Evolutionary conservation across 2,113 vertebrate genomes (phyloP).

Genomic region (Philantomba maxwellii): DNA sequence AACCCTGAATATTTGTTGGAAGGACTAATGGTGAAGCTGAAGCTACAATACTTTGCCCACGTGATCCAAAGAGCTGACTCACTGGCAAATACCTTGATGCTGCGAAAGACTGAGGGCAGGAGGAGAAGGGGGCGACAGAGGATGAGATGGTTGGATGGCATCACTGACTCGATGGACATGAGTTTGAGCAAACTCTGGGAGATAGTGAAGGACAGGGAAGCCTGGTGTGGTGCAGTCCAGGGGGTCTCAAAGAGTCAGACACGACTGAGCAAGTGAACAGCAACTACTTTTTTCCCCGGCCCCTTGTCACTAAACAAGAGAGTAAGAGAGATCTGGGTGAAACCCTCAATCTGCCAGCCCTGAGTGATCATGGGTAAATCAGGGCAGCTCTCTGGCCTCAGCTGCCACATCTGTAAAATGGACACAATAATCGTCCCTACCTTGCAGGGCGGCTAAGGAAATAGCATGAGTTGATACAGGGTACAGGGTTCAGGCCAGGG

Average conservation of each 20-base stretch:
- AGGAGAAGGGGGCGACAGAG: neutral
- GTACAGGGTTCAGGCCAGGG: neutral
- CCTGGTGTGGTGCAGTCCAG: neutral
- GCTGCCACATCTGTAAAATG: neutral
- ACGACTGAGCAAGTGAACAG: neutral
- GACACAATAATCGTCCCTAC: neutral
- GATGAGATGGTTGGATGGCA: neutral
- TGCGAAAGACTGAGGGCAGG: neutral
- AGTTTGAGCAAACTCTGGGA: neutral
- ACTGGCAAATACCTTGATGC: neutral
- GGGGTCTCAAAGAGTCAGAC: neutral
- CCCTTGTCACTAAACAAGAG: neutral
- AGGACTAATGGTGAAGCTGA: neutral
- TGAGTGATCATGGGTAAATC: neutral
- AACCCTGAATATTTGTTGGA: neutral
- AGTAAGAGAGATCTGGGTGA: neutral
- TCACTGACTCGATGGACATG: fast-evolving
- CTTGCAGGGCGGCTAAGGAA: neutral
- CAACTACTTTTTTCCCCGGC: neutral
- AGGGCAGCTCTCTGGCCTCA: neutral
- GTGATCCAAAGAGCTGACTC: neutral
- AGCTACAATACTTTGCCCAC: neutral
- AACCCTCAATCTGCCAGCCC: neutral
- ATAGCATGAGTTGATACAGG: neutral
- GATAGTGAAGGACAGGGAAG: neutral